A percentile compares a stretch with the other conserved stretches of the same genome.
Evolutionary conservation across 2,888 invertebrate genomes (phyloP).

Genomic region (Argyra leucocephala): DNA sequence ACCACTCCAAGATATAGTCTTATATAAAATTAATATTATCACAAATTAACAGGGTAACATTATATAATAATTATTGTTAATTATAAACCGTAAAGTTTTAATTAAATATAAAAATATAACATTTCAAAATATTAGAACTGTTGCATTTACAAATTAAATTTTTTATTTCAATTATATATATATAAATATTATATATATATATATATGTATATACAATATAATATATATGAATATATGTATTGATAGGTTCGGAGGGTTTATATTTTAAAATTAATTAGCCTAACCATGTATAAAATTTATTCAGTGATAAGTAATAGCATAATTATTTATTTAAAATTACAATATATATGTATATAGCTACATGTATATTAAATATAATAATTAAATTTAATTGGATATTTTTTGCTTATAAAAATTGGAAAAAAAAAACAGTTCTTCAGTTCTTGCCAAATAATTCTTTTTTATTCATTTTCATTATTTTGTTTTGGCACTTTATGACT

Average conservation of each 20-base stretch:
- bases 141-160: not conserved
- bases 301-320: not conserved
- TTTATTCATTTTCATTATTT: not conserved
- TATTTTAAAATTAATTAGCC: not conserved
- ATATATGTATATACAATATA: no score
- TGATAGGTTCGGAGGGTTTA: not conserved
- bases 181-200: not conserved
- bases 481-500: not conserved
- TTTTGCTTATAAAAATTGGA: not conserved
- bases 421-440: not conserved
- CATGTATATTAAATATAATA: not conserved
- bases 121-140: not conserved
- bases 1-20: no score
- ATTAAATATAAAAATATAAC: not conserved
- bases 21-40: no score
- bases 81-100: not conserved
- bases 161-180: not conserved
- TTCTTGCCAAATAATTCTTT: not conserved
- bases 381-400: not conserved
- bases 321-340: not conserved
- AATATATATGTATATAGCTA: no score
- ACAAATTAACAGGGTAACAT: not conserved
- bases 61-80: not conserved
- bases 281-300: slow-evolving; percentile 6
- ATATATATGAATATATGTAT: no score